Evolutionary conservation across 2,888 invertebrate species (phyloP), one percentile per base, ranked within the genome.

Genomic region (Ectropis crepuscularia): DNA sequence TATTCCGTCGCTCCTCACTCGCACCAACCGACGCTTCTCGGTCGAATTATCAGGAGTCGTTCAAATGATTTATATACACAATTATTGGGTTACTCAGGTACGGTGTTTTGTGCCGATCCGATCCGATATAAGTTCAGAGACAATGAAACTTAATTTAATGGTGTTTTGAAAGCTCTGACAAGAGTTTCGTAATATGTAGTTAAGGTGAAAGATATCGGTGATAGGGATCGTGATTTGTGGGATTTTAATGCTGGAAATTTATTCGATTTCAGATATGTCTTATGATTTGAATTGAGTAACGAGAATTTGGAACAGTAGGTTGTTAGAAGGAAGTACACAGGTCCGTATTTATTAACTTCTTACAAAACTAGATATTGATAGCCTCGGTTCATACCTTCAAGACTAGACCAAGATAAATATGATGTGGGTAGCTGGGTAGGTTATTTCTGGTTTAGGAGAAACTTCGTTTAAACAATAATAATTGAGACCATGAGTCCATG

Each of bases 41-140:
- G 86, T 88, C 87, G 88, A 91, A 92, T 92, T 92, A 92, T 92
- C 92, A 90, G 90, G 78, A 92, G 91, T 90, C 92, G 90, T 92
- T 92, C 89, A 85, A 88, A 89, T 92, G 92, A 92, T 92, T 91
- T 92, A 92, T 91, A 90, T 89, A 89, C 89, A 90, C 91, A 92
- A 92, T 92, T 92, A 92, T 92, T 92, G 92, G 91, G 91, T 89
- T 88, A 90, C 88, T 89, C 91, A 91, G 91, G 90, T 90, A 87
- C 86, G 85, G 76, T 89, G 90, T 89, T 89, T 90, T 88, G 88
- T 85, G 80, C 85, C 85, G 89, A 89, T 88, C 84, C 87, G 88
- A 90, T 89, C 84, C 85, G 89, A 90, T 90, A 87, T 83, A 87
- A 88, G 79, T 86, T 86, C 76, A 76, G 85, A 89, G 90, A 91